Evolutionary conservation across 1,140 invertebrate genomes (phyloP).

Genomic region (Drosophila lini): DNA sequence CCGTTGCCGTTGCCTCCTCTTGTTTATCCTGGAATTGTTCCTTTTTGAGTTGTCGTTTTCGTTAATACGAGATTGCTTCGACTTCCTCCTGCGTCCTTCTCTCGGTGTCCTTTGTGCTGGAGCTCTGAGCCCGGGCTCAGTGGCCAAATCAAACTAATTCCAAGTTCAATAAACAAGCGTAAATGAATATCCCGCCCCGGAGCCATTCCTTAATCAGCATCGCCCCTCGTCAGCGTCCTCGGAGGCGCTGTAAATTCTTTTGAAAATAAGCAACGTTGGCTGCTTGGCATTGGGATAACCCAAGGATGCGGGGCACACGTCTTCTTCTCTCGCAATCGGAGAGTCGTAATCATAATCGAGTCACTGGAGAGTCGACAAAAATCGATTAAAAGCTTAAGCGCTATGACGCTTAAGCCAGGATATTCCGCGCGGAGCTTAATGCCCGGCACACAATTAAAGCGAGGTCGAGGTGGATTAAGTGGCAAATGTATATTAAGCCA

Average conservation of each 20-base stretch:
- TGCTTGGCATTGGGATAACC: slow-evolving; percentile 17
- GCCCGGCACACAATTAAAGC: slow-evolving; percentile 29
- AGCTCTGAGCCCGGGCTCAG: background rate
- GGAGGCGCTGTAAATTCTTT: slow-evolving; percentile 65
- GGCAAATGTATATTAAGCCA: slow-evolving; percentile 19
- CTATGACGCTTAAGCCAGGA: slow-evolving; percentile 49
- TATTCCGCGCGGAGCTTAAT: slow-evolving; percentile 56
- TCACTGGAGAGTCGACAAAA: slow-evolving; percentile 51
- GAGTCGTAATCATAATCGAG: slow-evolving; percentile 71
- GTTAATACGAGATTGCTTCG: slow-evolving; percentile 20
- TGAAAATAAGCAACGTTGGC: slow-evolving; percentile 60
- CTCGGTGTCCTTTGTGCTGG: slow-evolving; percentile 6
- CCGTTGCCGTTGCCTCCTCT: background rate
- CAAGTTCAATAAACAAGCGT: slow-evolving; percentile 77
- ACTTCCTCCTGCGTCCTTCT: slow-evolving; percentile 13
- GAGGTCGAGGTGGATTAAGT: slow-evolving; percentile 17
- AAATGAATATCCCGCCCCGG: slow-evolving; percentile 47
- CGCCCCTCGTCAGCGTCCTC: slow-evolving; percentile 18
- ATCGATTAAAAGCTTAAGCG: slow-evolving; percentile 79
- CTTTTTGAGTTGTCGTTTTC: slow-evolving; percentile 21
- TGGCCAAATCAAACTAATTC: slow-evolving; percentile 80
- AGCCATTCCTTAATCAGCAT: slow-evolving; percentile 57
- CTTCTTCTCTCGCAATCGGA: slow-evolving; percentile 14
- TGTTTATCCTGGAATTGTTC: slow-evolving; percentile 58
- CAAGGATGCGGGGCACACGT: slow-evolving; percentile 26